These are phyloP conservation scores for Gastracanthus pulcherrimus DNA, from an alignment of 2,888 invertebrate genomes.

Conservation along the genomic window DNA sequence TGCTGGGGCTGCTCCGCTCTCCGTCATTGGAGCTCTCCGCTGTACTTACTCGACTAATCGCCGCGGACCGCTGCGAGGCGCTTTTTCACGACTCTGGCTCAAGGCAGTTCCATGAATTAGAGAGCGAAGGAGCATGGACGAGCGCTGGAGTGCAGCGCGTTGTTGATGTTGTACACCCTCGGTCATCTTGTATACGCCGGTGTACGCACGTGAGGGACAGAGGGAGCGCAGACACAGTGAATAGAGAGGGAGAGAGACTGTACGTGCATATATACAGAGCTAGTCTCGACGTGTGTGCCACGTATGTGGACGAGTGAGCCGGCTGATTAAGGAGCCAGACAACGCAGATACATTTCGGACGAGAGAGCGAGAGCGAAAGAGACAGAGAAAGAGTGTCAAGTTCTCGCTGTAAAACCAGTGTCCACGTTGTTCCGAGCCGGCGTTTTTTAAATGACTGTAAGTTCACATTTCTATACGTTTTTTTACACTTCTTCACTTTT, in stretches of 20 bases:
- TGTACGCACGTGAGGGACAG: background rate
- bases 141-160: too few relatives aligned
- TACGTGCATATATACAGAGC: background rate
- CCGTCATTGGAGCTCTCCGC: slow-evolving; percentile 13
- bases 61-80: background rate
- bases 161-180: too few relatives aligned
- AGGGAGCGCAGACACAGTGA: background rate
- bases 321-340: slow-evolving; percentile 12
- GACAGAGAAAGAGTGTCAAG: slow-evolving; percentile 11
- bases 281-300: background rate
- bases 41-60: background rate
- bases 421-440: background rate
- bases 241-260: too few relatives aligned
- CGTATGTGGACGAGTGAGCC: slow-evolving; percentile 8
- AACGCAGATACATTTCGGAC: slow-evolving; percentile 27
- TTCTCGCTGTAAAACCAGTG: slow-evolving; percentile 21
- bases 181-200: too few relatives aligned
- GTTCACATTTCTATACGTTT: slow-evolving; percentile 2
- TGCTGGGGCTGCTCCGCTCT: background rate
- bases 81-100: too few relatives aligned
- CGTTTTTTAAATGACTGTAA: slow-evolving; percentile 57
- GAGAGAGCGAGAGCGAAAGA: background rate
- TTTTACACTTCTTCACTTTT: background rate
- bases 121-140: too few relatives aligned
- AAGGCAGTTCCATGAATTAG: too few relatives aligned